Conservation (phyloP, 2,888 invertebrate genomes). For the Alentia gelatinosa region DNA sequence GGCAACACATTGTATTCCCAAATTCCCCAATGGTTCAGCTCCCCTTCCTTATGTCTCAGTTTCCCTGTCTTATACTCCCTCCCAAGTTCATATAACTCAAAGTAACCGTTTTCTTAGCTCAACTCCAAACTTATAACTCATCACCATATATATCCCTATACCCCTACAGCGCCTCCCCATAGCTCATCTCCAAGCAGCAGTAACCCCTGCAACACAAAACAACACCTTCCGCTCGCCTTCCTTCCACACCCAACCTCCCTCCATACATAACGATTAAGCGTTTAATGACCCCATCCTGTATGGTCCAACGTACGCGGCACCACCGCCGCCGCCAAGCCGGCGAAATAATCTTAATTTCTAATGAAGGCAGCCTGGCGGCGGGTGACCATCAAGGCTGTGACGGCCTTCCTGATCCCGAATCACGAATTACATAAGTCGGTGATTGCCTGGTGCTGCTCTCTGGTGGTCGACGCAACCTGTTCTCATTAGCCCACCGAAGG, state of each 20-base stretch:
- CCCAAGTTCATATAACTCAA: too few relatives aligned
- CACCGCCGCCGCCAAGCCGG: constrained; percentile 1
- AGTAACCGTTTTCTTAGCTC: too few relatives aligned
- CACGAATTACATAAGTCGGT: constrained; percentile 29
- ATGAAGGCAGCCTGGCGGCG: constrained; percentile 2
- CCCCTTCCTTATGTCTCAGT: too few relatives aligned
- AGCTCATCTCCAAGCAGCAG: too few relatives aligned
- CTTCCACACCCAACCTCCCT: background rate
- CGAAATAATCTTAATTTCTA: constrained; percentile 39
- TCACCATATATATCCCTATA: too few relatives aligned
- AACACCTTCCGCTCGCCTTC: background rate
- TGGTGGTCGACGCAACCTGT: background rate
- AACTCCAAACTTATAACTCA: too few relatives aligned
- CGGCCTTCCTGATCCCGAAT: background rate
- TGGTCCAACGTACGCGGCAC: background rate
- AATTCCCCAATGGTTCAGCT: too few relatives aligned
- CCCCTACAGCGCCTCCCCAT: too few relatives aligned
- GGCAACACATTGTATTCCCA: too few relatives aligned
- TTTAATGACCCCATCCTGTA: background rate
- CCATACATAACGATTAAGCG: constrained; percentile 25
- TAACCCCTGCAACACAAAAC: too few relatives aligned
- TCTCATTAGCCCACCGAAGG: constrained; percentile 26
- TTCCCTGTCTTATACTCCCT: too few relatives aligned
- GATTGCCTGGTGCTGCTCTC: constrained; percentile 23
- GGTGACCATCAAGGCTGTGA: constrained; percentile 5